Base-by-base conservation (phyloP, 2,888 invertebrate genomes). In the Cantharis rufa region DNA sequence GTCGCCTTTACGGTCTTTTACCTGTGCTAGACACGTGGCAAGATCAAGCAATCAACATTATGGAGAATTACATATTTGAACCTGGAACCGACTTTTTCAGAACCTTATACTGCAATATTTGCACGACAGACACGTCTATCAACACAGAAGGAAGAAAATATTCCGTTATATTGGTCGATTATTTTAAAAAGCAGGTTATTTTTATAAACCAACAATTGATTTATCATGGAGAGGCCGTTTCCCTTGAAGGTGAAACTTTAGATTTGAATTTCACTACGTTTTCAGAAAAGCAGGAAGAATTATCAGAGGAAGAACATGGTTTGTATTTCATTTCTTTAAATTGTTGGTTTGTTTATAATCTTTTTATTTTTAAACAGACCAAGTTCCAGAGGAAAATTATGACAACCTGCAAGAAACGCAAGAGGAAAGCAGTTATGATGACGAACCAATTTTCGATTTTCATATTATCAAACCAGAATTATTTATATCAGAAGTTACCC, bases 1-100 rank as follows among this genome's bases (percentile, higher is more conserved):
- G 93, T 85, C 85, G 89, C 66, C 84, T 93, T 69, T 83, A 89
- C n/a, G 91, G 92, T 18, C 82, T 92, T 0, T 81, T 85, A 78
- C 90, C 92, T 0, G 82, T 85, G 0, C 87, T 88, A 1, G 85
- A 89, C 2, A 83, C 86, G 1, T 92, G 92, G 92, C 86, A 89
- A 0, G 89, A 89, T 28, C 90, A 90, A 68, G 89, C 89, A 3
- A 90, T 87, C 0, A 90, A 91, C 82, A 89, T 90, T 85, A 86
- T 93, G 18, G 89, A 87, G 72, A 88, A 90, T 32, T 88, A 88
- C 69, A 89, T 89, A 76, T 88, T 86, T 64, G 88, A 89, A 81
- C 87, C 88, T 16, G 80, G 84, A 1, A 82, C 84, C 1, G 86
- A 88, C n/a, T 82, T 86, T 69, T 82, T 88, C 0, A 90, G 91